These are phyloP conservation scores for Chloroclystis v-ata DNA, from an alignment of 2,888 invertebrate genomes.

Conservation along the genomic window DNA sequence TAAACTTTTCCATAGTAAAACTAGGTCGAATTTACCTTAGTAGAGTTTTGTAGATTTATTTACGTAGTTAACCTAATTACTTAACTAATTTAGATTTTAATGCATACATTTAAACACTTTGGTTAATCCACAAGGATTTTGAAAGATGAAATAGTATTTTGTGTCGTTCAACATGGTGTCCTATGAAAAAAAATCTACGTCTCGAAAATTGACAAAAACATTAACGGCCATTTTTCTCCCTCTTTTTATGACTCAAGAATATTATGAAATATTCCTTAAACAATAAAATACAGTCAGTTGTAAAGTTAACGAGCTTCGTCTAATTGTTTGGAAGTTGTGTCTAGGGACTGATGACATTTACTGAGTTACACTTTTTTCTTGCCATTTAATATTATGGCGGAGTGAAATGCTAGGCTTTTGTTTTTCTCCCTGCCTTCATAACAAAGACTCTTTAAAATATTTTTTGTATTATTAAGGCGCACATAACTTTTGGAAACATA, in stretches of 20 bases:
- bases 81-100: no score
- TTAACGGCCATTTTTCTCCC: background rate
- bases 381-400: slow-evolving; percentile 46
- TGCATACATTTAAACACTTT: no score
- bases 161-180: no score
- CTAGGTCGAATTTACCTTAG: slow-evolving; percentile 36
- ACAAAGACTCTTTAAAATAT: background rate
- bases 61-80: no score
- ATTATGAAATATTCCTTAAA: slow-evolving; percentile 35
- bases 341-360: slow-evolving; percentile 21
- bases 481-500: no score
- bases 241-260: slow-evolving; percentile 18
- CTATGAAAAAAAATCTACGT: no score
- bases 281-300: slow-evolving; percentile 52
- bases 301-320: slow-evolving; percentile 67
- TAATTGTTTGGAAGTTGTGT: slow-evolving; percentile 72
- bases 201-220: background rate
- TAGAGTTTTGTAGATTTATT: no score
- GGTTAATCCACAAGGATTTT: no score
- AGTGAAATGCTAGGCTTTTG: background rate
- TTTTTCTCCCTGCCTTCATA: background rate
- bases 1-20: slow-evolving; percentile 27
- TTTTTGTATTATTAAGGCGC: background rate
- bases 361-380: slow-evolving; percentile 16
- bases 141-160: no score